Base-by-base conservation (phyloP, 2,797 vertebrate species). In the Onychomys leucogaster region DNA sequence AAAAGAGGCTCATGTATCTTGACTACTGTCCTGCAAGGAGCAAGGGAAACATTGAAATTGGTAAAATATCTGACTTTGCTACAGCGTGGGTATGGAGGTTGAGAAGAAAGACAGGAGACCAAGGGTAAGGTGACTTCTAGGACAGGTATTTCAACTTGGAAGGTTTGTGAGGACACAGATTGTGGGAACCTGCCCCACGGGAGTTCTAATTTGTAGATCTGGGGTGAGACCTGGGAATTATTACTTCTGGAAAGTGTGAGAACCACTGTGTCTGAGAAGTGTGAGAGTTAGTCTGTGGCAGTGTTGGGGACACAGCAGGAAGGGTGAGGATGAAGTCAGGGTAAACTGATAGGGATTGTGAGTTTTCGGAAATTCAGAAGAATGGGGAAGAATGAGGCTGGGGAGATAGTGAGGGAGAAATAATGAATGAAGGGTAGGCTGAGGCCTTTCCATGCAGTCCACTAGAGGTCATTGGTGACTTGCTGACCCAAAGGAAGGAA, bases 401-500 rank as follows among this genome's bases (percentile, higher is more conserved):
- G 43, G 34, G 17, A 32, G 43, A 21, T 63, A 63, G 32, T 77
- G 27, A 77, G 29, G 32, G 2, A 92, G 94, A 85, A 86, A 55
- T 81, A 21, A 77, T 41, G 23, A 63, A 0, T 27, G 46, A 69
- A 78, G 32, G 73, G 34, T 14, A 61, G 63, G 63, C 84, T 37
- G 63, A n/a, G 41, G 61, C 19, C 4, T 67, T 89, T 87, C 59
- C 37, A 0, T 14, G 57, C 63, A 29, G 27, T 63, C 3, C 90
- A 37, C 34, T 82, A 86, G 55, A 73, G 67, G 67, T 63, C 34
- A 21, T 59, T 2, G 9, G 49, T 77, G 78, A 85, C 89, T 76
- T 89, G 59, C 57, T 84, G 65, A 82, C 55, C 34, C 77, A 86
- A 94, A 91, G 82, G 71, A 95, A 89, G 89, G 37, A 9, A 75